A percentile compares a stretch with the other conserved stretches of the same genome.
These are phyloP conservation scores for Tretioscincus oriximinensis DNA, from an alignment of 2,113 vertebrate genomes.

Conservation along the genomic window DNA sequence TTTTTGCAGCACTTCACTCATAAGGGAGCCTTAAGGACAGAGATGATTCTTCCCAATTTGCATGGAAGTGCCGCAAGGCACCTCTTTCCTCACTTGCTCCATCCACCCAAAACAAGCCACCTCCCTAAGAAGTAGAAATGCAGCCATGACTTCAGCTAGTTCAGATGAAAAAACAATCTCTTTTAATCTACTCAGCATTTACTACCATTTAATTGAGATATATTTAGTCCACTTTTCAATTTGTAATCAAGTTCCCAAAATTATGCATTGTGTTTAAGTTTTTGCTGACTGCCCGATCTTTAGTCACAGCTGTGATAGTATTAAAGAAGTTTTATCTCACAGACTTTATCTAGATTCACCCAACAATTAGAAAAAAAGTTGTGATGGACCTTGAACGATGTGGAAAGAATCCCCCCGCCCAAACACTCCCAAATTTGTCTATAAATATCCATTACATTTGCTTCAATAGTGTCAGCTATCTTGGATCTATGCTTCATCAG, in stretches of 20 bases:
- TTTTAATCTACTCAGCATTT: background rate
- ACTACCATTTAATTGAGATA: background rate
- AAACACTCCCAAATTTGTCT: background rate
- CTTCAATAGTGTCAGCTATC: background rate
- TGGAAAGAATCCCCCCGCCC: background rate
- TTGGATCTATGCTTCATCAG: background rate
- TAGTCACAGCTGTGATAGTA: background rate
- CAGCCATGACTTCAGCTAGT: background rate
- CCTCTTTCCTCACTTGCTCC: too few relatives aligned
- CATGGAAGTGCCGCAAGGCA: too few relatives aligned
- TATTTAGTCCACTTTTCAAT: background rate
- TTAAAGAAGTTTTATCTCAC: background rate
- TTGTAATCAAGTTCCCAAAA: constrained; percentile 2
- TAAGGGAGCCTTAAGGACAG: too few relatives aligned
- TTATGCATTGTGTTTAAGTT: background rate
- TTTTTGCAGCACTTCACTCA: background rate
- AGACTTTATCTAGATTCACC: background rate
- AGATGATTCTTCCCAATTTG: too few relatives aligned
- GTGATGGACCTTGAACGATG: background rate
- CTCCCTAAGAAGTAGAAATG: background rate
- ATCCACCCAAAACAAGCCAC: too few relatives aligned
- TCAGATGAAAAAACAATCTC: background rate
- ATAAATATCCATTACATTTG: background rate
- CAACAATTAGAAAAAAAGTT: background rate
- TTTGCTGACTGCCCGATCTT: background rate